Percentiles rank a stretch among this genome's conserved stretches.
Evolutionary conservation across 2,888 invertebrate genomes (phyloP).

Genomic region (Leucophora obtusa): DNA sequence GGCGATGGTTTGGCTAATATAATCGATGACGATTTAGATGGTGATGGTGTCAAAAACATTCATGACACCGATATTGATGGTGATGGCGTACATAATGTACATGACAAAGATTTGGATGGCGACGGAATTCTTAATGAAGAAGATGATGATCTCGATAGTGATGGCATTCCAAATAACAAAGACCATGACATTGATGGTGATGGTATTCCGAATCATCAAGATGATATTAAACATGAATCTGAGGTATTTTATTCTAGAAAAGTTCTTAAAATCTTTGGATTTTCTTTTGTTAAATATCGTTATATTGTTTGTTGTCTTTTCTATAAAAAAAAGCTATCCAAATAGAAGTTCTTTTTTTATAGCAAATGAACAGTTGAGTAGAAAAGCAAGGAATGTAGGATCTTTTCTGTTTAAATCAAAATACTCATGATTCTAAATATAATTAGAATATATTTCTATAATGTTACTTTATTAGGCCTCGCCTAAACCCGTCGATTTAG

Average conservation of each 20-base stretch:
- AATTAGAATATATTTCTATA: conserved; percentile 55
- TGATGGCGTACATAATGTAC: conserved; percentile 75
- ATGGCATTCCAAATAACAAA: conserved; percentile 69
- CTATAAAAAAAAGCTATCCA: conserved; percentile 51
- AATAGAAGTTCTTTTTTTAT: conserved; percentile 56
- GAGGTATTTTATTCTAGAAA: conserved; percentile 31
- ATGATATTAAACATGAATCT: conserved; percentile 1
- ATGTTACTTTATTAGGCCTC: conserved; percentile 38
- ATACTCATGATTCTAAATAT: conserved; percentile 21
- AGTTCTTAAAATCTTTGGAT: conserved; percentile 48
- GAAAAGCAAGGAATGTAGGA: conserved; percentile 59
- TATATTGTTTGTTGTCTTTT: conserved; percentile 35
- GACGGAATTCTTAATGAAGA: conserved; percentile 79
- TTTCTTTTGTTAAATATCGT: conserved; percentile 1
- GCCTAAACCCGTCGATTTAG: conserved; percentile 65
- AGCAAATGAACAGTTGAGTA: conserved; percentile 49
- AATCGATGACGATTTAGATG: conserved; percentile 66
- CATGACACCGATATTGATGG: conserved; percentile 69
- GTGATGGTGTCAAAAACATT: conserved; percentile 70
- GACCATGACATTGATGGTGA: conserved; percentile 74
- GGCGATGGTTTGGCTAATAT: conserved; percentile 76
- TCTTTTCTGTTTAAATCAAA: conserved; percentile 41
- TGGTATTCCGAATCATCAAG: conserved; percentile 78
- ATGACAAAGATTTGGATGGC: conserved; percentile 68
- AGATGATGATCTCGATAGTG: conserved; percentile 73